Evolutionary conservation across 2,113 vertebrate genomes (phyloP).

Genomic region (Protobothrops mucrosquamatus): DNA sequence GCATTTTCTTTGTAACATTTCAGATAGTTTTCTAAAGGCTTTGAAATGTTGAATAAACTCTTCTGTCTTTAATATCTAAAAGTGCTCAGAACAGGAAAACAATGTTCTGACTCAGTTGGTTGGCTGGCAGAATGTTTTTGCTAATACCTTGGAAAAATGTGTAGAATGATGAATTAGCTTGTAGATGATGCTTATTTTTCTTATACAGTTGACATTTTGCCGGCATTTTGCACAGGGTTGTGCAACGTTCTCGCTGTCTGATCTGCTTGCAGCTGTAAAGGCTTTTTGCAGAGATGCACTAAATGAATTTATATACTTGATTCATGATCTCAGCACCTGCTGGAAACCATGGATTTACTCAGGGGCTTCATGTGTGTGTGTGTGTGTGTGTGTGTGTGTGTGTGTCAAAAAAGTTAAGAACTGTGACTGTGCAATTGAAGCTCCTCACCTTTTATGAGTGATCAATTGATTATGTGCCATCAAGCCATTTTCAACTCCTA

Average conservation of each 20-base stretch:
- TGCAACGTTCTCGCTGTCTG: background rate
- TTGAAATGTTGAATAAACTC: background rate
- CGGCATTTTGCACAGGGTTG: background rate
- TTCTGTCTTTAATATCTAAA: background rate
- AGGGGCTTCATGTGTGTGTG: background rate
- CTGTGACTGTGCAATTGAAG: background rate
- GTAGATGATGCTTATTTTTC: background rate
- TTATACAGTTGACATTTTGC: background rate
- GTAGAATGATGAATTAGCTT: background rate
- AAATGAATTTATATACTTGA: background rate
- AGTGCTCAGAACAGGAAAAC: background rate
- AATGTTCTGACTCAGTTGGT: background rate
- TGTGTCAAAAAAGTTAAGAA: background rate
- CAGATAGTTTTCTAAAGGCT: background rate
- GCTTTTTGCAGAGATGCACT: background rate
- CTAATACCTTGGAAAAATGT: background rate
- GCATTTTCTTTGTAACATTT: background rate
- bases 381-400: too few species aligned
- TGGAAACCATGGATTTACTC: too few species aligned
- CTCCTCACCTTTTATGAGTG: background rate
- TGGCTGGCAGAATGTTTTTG: background rate
- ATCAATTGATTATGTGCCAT: background rate
- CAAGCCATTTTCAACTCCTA: background rate
- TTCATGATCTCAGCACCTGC: background rate
- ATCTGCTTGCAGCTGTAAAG: conserved; percentile 29